Percentiles rank a stretch among this genome's conserved stretches.
phyloP scores from a whole-genome alignment of 2,797 vertebrate genomes.

The Odontamblyopus lacepedii region DNA sequence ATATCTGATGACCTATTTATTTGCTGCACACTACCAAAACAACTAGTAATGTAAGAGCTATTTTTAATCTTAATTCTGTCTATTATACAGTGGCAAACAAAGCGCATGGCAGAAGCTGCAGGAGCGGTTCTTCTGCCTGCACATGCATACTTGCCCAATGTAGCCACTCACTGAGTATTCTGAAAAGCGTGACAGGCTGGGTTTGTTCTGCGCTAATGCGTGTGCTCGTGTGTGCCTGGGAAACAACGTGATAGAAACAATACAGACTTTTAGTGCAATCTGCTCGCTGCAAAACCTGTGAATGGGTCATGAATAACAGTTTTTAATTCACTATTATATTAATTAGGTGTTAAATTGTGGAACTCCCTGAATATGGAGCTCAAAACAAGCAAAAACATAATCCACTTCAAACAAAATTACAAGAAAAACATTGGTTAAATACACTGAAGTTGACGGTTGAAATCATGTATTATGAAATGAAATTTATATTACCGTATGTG shows the following conservation, averaged over 20 bases:
- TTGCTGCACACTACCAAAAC: background rate
- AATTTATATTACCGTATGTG: too few species aligned
- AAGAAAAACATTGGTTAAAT: too few species aligned
- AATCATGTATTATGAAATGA: too few species aligned
- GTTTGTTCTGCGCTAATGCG: constrained; percentile 9
- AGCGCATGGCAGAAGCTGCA: background rate
- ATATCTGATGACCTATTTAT: constrained; percentile 11
- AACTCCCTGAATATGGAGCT: too few species aligned
- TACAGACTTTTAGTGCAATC: background rate
- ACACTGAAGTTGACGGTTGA: too few species aligned
- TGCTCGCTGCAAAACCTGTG: background rate
- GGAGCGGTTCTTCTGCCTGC: constrained; percentile 10
- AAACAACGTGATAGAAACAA: background rate
- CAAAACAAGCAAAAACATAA: too few species aligned
- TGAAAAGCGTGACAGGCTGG: constrained; percentile 33
- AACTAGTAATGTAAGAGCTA: background rate
- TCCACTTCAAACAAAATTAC: too few species aligned
- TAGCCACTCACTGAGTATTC: constrained; percentile 40
- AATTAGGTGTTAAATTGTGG: too few species aligned
- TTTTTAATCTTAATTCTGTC: constrained; percentile 1
- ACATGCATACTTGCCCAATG: constrained; percentile 39
- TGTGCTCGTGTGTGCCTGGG: background rate
- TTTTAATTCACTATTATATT: background rate
- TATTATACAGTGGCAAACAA: constrained; percentile 6
- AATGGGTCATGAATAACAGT: background rate